Base-by-base conservation (phyloP, 2,888 invertebrate genomes). In the Gerosis bhagava region DNA sequence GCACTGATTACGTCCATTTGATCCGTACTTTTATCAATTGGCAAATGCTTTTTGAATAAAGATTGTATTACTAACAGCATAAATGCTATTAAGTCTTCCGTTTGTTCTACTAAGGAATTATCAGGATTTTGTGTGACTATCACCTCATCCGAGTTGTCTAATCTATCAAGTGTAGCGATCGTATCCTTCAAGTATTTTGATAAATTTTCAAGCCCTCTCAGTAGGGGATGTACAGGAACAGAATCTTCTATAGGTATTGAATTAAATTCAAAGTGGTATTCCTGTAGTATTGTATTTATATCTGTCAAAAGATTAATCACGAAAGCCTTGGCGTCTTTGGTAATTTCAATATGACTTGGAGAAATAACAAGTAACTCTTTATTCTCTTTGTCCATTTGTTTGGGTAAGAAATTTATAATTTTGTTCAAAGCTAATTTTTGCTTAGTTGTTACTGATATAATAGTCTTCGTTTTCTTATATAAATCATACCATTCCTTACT, bases 31-130 rank as follows among this genome's bases (percentile, higher is more conserved):
- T 56, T 61, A 4, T 75, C 63, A 16, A 56, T 37, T 1, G 77
- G 73, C 22, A 83, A 63, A 70, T 88, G 84, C 61, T 79, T 83
- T 50, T 88, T 88, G 51, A 84, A 88, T 1, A 87, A 56, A 0
- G 83, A 79, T 51, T 77, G 83, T 39, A 77, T 66, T 5, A 70
- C 66, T 11, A 78, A 62, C 44, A 77, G 63, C 82, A 72, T 73
- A 47, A 65, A 78, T 1, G 83, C 82, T 51, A 78, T 62, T 19
- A 82, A 58, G 57, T 86, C 86, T 69, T 88, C 87, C 0, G 81
- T 67, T 56, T 77, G 63, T 32, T 55, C 59, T 1, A 74, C 54
- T 36, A 83, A 53, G 24, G 63, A 51, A 8, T 54, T 54, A 21
- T 56, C 56, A 10, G 62, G 46, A 25, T 56, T 50, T 12, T 12